Base-by-base conservation (phyloP, 2,888 invertebrate genomes). In the Parnassius glacialis region DNA sequence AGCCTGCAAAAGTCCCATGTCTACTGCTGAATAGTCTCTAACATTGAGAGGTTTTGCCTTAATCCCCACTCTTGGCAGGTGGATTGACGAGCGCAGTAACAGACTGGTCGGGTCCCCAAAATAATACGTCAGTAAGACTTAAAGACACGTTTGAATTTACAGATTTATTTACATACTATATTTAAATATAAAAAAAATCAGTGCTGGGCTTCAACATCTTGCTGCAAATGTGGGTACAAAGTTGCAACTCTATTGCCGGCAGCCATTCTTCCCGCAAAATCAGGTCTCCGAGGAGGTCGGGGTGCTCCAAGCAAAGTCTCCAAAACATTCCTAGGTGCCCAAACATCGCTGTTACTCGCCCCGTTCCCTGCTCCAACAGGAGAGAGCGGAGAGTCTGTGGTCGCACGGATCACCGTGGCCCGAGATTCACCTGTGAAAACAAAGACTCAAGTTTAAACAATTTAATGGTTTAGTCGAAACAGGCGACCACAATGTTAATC, bases 341-440 rank as follows among this genome's bases (percentile, higher is more conserved):
- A 87, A 63, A 89, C 86, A 61, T 87, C 87, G 41, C 77, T 68
- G 16, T 60, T 13, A 42, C 80, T 64, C 1, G 71, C 67, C 67
- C 72, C 90, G 58, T 78, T 82, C 10, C 88, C 88, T 0, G 92
- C 82, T 0, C 95, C 94, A 0, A 95, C 95, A 0, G 97, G 97
- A 0, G 97, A 97, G 82, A 97, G 93, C 0, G 97, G 97, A 0
- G 97, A 97, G 80, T 97, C 97, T 0, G 96, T 96, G 0, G 96
- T 96, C 1, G 96, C 95, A 57, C 96, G 78, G 65, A 91, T 92
- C 45, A 92, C 90, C 54, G 85, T 84, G 0, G 88, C 89, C 9
- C 91, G 80, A 59, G 83, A 72, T 67, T 90, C 90, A 9, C 88
- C 90, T 90, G 48, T 9, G 12, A 9, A 13, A 48, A 48, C 1